Evolutionary conservation across 2,797 vertebrate genomes (phyloP).

Genomic region (Crocidura indochinensis): DNA sequence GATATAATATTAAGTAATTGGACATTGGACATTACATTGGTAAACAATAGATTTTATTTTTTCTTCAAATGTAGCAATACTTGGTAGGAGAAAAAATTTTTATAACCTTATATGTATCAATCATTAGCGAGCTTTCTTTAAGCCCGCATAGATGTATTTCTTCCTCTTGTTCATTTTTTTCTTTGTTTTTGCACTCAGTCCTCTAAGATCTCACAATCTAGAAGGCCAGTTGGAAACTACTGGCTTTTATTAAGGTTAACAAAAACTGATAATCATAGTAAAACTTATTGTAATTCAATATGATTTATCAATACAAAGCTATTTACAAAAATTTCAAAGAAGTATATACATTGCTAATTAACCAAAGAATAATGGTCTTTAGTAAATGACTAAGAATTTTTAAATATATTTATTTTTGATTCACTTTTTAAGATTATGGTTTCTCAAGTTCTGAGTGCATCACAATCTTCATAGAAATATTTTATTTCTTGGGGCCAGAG

Average conservation of each 20-base stretch:
- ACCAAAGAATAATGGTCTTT: not conserved
- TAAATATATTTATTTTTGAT: not conserved
- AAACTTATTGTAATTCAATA: not conserved
- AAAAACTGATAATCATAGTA: not conserved
- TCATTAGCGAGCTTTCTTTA: not conserved
- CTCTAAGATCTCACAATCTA: not conserved
- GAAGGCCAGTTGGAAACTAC: not conserved
- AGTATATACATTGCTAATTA: not conserved
- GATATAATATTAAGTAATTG: too few relatives aligned
- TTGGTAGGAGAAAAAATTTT: not conserved
- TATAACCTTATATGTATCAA: not conserved
- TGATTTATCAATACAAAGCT: not conserved
- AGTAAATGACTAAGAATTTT: not conserved
- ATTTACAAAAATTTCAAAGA: constrained; percentile 11
- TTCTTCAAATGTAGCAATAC: not conserved
- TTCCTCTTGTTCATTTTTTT: not conserved
- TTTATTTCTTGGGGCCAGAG: not conserved
- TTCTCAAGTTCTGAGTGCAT: not conserved
- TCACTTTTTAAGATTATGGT: not conserved
- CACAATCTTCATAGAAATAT: not conserved
- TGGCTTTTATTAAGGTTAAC: not conserved
- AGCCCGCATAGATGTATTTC: not conserved
- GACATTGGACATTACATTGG: not conserved
- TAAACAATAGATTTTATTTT: not conserved
- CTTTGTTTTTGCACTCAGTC: not conserved